phyloP scores from a whole-genome alignment of 2,888 invertebrate genomes.

The Drosophila diplacantha region DNA sequence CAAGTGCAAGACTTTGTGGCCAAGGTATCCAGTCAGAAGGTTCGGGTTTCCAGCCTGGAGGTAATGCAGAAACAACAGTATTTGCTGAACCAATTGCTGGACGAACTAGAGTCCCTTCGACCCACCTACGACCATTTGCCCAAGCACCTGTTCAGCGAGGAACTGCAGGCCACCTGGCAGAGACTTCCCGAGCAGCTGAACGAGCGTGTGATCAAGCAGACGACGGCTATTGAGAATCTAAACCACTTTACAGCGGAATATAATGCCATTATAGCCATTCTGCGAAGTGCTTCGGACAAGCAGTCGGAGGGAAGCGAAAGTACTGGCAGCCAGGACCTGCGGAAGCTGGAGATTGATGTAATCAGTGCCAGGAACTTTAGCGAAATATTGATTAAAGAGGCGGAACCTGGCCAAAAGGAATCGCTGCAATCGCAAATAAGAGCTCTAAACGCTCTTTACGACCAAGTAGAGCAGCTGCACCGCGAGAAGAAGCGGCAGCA shows the following conservation, averaged over 20 bases:
- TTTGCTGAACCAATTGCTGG: slow-evolving; percentile 69
- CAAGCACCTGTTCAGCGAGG: slow-evolving; percentile 55
- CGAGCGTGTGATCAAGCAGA: slow-evolving; percentile 77
- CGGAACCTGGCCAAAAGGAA: slow-evolving; percentile 68
- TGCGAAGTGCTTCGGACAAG: slow-evolving; percentile 59
- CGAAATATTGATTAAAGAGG: slow-evolving; percentile 76
- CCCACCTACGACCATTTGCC: slow-evolving; percentile 61
- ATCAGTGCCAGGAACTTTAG: slow-evolving; percentile 77
- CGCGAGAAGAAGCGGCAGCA: slow-evolving; percentile 70
- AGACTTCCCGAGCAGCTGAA: slow-evolving; percentile 74
- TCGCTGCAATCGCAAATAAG: slow-evolving; percentile 69
- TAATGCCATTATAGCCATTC: slow-evolving; percentile 68
- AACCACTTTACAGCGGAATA: slow-evolving; percentile 77
- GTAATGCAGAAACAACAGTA: slow-evolving; percentile 75
- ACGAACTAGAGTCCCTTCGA: slow-evolving; percentile 66
- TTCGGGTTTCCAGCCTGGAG: slow-evolving; percentile 68
- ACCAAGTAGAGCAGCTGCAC: slow-evolving; percentile 70
- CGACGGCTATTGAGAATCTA: slow-evolving; percentile 77
- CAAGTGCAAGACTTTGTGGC: slow-evolving; percentile 63
- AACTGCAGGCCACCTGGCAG: slow-evolving; percentile 72
- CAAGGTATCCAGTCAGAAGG: slow-evolving; percentile 60
- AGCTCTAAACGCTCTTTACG: slow-evolving; percentile 73
- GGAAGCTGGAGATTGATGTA: slow-evolving; percentile 77
- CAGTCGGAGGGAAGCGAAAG: neutral
- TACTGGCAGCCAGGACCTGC: slow-evolving; percentile 67